Percentiles rank a stretch among this genome's conserved stretches.
phyloP scores from a whole-genome alignment of 2,113 vertebrate species.

The Tupaia tana region DNA sequence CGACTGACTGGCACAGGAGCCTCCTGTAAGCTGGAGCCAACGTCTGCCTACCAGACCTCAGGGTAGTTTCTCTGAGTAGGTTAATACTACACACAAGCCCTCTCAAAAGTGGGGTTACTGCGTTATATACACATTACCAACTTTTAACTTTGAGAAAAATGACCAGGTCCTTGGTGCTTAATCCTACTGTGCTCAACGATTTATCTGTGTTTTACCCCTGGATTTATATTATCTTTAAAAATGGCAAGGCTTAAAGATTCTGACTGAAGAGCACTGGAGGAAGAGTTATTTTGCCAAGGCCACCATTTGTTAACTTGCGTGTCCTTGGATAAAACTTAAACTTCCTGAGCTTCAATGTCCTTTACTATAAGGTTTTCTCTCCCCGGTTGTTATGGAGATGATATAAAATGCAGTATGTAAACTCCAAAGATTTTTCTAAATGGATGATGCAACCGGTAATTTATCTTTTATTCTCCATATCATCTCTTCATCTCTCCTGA shows the following conservation, averaged over 20 bases:
- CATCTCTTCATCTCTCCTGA: slow-evolving; percentile 43
- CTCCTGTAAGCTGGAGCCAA: too few relatives aligned
- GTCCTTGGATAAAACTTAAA: neutral
- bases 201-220: neutral
- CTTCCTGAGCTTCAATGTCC: neutral
- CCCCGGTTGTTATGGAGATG: neutral
- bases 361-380: slow-evolving; percentile 17
- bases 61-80: too few relatives aligned
- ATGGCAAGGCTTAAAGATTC: neutral
- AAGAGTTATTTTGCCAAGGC: neutral
- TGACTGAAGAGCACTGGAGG: neutral
- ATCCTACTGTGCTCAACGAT: neutral
- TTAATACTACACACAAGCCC: too few relatives aligned
- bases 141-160: neutral
- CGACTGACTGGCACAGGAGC: too few relatives aligned
- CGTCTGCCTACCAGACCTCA: too few relatives aligned
- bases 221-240: slow-evolving; percentile 30
- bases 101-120: too few relatives aligned
- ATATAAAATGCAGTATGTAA: neutral
- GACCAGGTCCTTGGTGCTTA: neutral
- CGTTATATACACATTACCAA: neutral
- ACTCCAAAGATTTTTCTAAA: slow-evolving; percentile 20
- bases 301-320: slow-evolving; percentile 13
- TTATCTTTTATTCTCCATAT: slow-evolving; percentile 54
- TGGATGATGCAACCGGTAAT: slow-evolving; percentile 3